These are phyloP conservation scores for Lepidurus packardi DNA, from an alignment of 1,140 invertebrate species.

Conservation along the genomic window DNA sequence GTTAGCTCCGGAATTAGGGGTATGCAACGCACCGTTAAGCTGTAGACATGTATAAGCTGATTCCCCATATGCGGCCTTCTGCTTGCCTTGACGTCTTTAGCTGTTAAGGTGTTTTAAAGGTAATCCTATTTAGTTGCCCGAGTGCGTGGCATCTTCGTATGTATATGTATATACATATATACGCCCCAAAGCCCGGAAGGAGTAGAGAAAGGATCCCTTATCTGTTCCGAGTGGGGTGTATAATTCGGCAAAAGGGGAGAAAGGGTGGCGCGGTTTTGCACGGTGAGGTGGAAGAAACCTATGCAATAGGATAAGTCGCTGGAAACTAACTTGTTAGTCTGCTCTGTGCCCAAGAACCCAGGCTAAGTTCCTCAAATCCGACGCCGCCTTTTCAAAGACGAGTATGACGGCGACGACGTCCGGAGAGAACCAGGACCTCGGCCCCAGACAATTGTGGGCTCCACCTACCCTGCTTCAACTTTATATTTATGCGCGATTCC, in stretches of 20 bases:
- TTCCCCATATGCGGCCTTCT: conserved; percentile 10
- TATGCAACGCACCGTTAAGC: not conserved
- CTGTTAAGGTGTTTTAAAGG: conserved; percentile 22
- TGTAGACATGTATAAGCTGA: conserved; percentile 2
- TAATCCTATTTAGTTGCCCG: conserved; percentile 12
- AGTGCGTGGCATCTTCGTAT: conserved; percentile 3
- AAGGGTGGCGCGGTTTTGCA: not conserved
- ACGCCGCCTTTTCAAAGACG: conserved; percentile 20
- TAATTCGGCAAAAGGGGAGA: not conserved
- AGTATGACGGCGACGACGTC: not conserved
- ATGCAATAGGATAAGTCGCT: conserved; percentile 22
- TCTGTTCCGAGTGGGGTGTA: not conserved
- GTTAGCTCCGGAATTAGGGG: not conserved
- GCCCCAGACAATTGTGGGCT: conserved; percentile 1
- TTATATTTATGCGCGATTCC: conserved; percentile 22
- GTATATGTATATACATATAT: not conserved
- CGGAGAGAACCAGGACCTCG: not conserved
- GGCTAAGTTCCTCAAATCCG: conserved; percentile 19
- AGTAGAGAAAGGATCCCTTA: conserved; percentile 19
- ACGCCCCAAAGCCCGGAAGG: conserved; percentile 2
- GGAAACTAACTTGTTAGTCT: conserved; percentile 22
- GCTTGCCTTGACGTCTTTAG: conserved; percentile 1
- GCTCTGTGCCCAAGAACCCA: not conserved
- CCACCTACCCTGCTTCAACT: not conserved
- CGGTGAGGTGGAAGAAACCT: conserved; percentile 13